Evolutionary conservation across 2,797 vertebrate species (phyloP).

Genomic region (Aselliscus stoliczkanus): DNA sequence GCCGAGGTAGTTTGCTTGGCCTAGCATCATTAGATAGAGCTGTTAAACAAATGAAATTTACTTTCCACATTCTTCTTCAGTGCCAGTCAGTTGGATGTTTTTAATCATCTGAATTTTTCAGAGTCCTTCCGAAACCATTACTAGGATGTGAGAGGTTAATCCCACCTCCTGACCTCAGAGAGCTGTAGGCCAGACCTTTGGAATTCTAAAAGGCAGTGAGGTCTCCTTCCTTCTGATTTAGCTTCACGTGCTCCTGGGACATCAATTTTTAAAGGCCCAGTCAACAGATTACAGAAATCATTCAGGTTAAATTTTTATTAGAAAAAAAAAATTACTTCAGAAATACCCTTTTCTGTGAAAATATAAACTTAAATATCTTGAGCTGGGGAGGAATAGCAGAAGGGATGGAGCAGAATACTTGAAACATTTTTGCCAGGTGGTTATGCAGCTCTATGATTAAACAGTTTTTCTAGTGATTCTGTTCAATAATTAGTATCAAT

Average conservation of each 20-base stretch:
- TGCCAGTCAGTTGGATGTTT: conserved; percentile 57
- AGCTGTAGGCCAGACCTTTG: conserved; percentile 70
- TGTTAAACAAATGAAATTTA: conserved; percentile 69
- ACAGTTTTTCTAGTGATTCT: conserved; percentile 31
- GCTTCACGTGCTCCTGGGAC: conserved; percentile 63
- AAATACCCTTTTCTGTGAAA: conserved; percentile 52
- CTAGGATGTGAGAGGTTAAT: conserved; percentile 75
- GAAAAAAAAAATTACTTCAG: conserved; percentile 61
- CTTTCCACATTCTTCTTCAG: conserved; percentile 47
- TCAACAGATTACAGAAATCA: conserved; percentile 72
- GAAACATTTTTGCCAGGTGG: neutral
- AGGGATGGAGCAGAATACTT: neutral
- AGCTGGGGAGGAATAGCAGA: neutral
- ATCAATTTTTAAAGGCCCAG: conserved; percentile 78
- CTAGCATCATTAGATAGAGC: conserved; percentile 1
- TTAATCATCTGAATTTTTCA: conserved; percentile 74
- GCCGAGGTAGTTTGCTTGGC: neutral
- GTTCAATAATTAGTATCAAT: conserved; percentile 42
- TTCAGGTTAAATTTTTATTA: conserved; percentile 74
- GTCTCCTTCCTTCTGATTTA: conserved; percentile 68
- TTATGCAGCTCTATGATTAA: neutral
- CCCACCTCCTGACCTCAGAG: conserved; percentile 71
- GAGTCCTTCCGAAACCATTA: conserved; percentile 74
- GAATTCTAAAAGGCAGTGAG: conserved; percentile 70
- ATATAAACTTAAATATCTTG: conserved; percentile 48